These are phyloP conservation scores for Caenorhabditis sp. DNA, from an alignment of 2,888 invertebrate genomes.

Conservation along the genomic window DNA sequence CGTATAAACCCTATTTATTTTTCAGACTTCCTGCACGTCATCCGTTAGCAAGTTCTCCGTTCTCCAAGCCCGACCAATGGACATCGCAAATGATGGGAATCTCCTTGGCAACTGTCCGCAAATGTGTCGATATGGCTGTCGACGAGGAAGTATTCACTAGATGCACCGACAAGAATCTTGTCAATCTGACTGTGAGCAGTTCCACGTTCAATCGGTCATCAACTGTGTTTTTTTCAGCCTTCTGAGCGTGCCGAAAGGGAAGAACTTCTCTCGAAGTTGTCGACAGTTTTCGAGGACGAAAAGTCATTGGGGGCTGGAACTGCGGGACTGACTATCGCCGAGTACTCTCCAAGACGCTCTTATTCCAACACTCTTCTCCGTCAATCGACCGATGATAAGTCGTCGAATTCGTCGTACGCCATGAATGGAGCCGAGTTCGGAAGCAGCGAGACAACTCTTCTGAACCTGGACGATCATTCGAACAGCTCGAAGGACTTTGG, in stretches of 20 bases:
- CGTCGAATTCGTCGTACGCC: constrained; percentile 26
- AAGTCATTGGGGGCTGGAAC: constrained; percentile 56
- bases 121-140: constrained; percentile 54
- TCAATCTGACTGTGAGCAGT: constrained; percentile 52
- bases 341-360: constrained; percentile 54
- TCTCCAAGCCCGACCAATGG: constrained; percentile 59
- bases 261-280: constrained; percentile 44
- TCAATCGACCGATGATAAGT: constrained; percentile 51
- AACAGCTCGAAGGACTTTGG: constrained; percentile 43
- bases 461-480: constrained; percentile 52
- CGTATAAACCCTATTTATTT: too few relatives aligned
- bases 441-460: constrained; percentile 39
- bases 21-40: constrained; percentile 52
- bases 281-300: constrained; percentile 55
- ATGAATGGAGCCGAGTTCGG: constrained; percentile 33
- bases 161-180: constrained; percentile 57
- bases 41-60: constrained; percentile 41
- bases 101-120: constrained; percentile 54
- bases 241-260: constrained; percentile 49
- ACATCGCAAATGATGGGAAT: constrained; percentile 59
- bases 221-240: constrained; percentile 30
- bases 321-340: constrained; percentile 55
- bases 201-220: neutral
- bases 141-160: constrained; percentile 55
- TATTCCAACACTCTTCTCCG: constrained; percentile 44